These are phyloP conservation scores for Leptodactylus fuscus DNA, from an alignment of 2,113 vertebrate genomes.

Conservation along the genomic window DNA sequence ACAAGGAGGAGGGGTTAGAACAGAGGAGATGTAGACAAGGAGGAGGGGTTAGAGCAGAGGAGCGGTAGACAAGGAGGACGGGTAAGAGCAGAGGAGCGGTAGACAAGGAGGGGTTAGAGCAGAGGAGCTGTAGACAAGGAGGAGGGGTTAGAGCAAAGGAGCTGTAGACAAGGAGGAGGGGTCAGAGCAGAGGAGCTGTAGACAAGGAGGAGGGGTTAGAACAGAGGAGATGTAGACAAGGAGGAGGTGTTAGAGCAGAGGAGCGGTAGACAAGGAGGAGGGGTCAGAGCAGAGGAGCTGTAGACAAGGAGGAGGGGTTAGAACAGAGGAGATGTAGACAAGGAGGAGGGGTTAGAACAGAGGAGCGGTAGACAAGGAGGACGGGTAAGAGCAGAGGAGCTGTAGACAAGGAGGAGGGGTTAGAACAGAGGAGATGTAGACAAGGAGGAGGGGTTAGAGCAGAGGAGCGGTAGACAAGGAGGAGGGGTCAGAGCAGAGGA, in stretches of 20 bases:
- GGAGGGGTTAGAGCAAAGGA: not conserved
- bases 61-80: too few species aligned
- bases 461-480: not conserved
- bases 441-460: not conserved
- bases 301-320: too few species aligned
- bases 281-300: not conserved
- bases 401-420: not conserved
- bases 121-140: not conserved
- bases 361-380: not conserved
- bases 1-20: too few species aligned
- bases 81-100: not conserved
- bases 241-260: not conserved
- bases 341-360: too few species aligned
- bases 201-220: not conserved
- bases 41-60: too few species aligned
- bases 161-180: not conserved
- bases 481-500: not conserved
- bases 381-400: too few species aligned
- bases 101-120: not conserved
- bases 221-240: not conserved
- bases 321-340: too few species aligned
- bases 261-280: not conserved
- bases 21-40: too few species aligned
- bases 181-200: not conserved
- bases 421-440: not conserved